Evolutionary conservation across 2,113 vertebrate species (phyloP), one percentile per base, ranked within the genome.

Genomic region (Kryptolebias marmoratus): DNA sequence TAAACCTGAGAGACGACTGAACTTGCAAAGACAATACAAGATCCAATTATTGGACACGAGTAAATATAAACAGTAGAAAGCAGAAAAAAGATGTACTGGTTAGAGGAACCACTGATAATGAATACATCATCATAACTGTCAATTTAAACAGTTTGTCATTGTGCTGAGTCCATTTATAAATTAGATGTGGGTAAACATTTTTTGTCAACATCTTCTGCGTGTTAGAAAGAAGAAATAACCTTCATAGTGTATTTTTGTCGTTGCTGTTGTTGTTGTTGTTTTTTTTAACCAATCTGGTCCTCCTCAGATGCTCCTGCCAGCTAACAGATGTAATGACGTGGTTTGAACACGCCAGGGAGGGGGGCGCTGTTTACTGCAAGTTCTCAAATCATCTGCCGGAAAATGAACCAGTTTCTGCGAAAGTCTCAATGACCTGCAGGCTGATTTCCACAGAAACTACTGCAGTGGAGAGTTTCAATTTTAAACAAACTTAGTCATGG

Each of bases 331-430:
- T 64, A 80, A 61, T 77, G 70, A 4, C 77, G 52, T 16, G 7
- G 49, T 69, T 13, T 32, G 11, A 73, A 36, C 62, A 42, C 15
- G 6, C 15, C 9, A 10, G 49, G 73, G n/a, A 47, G 36, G 78
- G 59, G 55, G 85, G 88, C 88, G 88, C 88, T 89, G 81, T 87
- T 83, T 36, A 75, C 87, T 65, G 3, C 39, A 78, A 56, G 4
- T 65, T 71, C 3, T 28, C 4, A 0, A 10, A n/a, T 32, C 18
- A n/a, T 56, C 66, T 47, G 49, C 42, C 15, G 49, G 3, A 47
- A 36, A 72, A 45, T 70, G 45, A 32, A 3, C 0, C 18, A 11
- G 11, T 36, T 11, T 28, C 11, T 18, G 2, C 14, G 11, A 22
- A 5, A 50, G 44, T n/a, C 22, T 12, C 5, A 22, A 22, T 22